Evolutionary conservation across 2,113 vertebrate genomes (phyloP).

Genomic region (Pterocles burchelli): DNA sequence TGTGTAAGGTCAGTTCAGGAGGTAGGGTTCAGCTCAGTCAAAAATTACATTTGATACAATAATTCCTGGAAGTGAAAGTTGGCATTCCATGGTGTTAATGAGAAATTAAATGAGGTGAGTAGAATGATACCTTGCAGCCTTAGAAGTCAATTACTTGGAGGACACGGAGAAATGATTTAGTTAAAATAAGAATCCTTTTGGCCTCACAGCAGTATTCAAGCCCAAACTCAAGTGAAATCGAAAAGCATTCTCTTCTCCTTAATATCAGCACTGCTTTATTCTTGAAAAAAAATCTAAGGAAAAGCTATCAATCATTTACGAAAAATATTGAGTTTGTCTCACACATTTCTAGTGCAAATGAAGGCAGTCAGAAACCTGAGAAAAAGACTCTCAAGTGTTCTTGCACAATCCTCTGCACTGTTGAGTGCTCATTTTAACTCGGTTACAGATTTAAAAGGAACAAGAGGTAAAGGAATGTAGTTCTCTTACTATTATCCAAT

Average conservation of each 20-base stretch:
- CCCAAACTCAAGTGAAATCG: not conserved
- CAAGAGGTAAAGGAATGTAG: not conserved
- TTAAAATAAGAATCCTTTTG: not conserved
- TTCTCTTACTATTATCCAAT: not conserved
- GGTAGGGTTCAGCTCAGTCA: not conserved
- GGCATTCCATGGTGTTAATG: not conserved
- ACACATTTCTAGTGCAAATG: not conserved
- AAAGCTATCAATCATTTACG: not conserved
- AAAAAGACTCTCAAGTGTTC: not conserved
- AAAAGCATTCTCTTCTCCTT: not conserved
- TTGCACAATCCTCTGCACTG: not conserved
- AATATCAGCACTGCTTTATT: not conserved
- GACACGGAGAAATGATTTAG: not conserved
- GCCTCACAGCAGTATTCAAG: not conserved
- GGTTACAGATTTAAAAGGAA: not conserved
- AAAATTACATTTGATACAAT: not conserved
- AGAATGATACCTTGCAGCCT: not conserved
- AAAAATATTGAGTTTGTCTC: not conserved
- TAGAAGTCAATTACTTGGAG: not conserved
- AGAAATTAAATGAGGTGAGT: conserved; percentile 9
- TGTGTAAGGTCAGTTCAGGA: not conserved
- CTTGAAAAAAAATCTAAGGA: not conserved
- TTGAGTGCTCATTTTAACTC: not conserved
- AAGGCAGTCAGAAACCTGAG: not conserved
- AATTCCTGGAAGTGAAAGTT: not conserved